Conservation (phyloP, 35 echinoderm and acorn worm genomes). For the Apostichopus japonicus region DNA sequence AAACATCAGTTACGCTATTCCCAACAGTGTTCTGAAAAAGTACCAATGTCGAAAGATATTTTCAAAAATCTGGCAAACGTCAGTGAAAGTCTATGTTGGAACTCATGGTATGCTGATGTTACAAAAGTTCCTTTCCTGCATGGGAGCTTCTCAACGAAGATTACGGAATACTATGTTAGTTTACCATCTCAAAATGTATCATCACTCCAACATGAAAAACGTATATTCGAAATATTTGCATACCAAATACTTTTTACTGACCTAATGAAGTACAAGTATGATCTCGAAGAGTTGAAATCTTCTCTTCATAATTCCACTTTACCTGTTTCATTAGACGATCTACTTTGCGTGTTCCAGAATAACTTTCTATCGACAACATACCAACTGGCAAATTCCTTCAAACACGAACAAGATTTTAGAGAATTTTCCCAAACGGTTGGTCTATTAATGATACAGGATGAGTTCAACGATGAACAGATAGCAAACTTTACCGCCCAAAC, state of each 20-base stretch:
- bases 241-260: neutral
- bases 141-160: too few species aligned
- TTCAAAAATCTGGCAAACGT: neutral
- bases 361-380: neutral
- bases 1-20: neutral
- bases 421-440: neutral
- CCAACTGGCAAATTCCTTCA: neutral
- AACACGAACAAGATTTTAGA: neutral
- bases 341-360: neutral
- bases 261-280: neutral
- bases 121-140: too few species aligned
- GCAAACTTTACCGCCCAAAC: neutral
- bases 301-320: neutral
- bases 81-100: neutral
- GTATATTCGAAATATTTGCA: neutral
- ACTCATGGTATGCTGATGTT: neutral
- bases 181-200: too few species aligned
- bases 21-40: too few species aligned
- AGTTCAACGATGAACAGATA: neutral
- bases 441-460: neutral
- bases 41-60: neutral
- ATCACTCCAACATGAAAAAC: neutral
- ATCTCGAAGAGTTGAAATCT: neutral
- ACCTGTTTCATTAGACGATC: neutral
- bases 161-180: too few species aligned